These are phyloP conservation scores for Contarinia nasturtii DNA, from an alignment of 1,140 invertebrate species.

Conservation along the genomic window DNA sequence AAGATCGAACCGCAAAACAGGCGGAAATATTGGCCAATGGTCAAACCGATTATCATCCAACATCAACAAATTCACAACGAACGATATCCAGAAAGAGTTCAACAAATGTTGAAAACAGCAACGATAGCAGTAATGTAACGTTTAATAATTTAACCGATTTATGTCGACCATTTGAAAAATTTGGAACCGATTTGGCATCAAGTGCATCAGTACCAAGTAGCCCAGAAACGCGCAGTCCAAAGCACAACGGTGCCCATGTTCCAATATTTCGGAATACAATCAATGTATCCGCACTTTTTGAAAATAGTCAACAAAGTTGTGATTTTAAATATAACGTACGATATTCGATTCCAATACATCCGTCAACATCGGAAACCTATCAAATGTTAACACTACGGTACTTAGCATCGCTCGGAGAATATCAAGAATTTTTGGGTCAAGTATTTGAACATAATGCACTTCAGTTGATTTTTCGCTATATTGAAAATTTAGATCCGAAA, in stretches of 20 bases:
- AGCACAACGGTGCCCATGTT: not conserved
- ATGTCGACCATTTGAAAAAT: not conserved
- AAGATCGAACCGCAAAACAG: constrained; percentile 10
- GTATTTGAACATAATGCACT: constrained; percentile 85
- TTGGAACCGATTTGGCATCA: not conserved
- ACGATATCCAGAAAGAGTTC: too few species aligned
- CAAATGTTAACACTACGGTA: constrained; percentile 86
- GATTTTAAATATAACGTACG: constrained; percentile 1
- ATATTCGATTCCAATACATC: constrained; percentile 55
- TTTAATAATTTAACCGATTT: not conserved
- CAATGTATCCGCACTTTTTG: constrained; percentile 17
- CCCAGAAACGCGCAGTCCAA: not conserved
- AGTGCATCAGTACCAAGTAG: not conserved
- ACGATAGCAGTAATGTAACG: not conserved
- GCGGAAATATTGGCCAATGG: too few species aligned
- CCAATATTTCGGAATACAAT: constrained; percentile 10
- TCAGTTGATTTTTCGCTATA: constrained; percentile 72
- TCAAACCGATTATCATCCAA: too few species aligned
- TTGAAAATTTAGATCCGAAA: constrained; percentile 71
- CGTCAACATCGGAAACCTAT: constrained; percentile 64
- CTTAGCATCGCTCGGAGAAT: constrained; percentile 86
- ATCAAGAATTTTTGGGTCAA: constrained; percentile 85
- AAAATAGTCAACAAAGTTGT: constrained; percentile 5
- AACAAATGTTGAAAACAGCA: not conserved
- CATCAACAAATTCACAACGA: too few species aligned